Conservation (phyloP, 1,140 invertebrate genomes). For the Neuroterus valhalla region DNA sequence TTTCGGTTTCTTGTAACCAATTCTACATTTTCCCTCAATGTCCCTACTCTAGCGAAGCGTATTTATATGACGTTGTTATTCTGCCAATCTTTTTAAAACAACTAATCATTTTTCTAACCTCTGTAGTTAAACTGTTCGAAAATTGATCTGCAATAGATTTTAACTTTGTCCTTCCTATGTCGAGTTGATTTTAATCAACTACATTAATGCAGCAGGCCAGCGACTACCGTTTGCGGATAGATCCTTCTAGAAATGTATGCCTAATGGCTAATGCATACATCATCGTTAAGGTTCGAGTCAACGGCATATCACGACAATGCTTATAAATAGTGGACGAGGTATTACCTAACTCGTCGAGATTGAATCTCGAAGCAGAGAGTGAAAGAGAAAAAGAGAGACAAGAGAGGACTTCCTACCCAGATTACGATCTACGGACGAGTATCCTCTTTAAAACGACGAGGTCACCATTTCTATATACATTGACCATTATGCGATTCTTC, state of each 20-base stretch:
- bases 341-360: constrained; percentile 28
- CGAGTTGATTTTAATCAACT: not conserved
- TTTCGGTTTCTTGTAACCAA: no score
- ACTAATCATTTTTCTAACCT: no score
- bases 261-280: not conserved
- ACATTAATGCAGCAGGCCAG: no score
- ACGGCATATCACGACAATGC: constrained; percentile 29
- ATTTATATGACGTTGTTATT: no score
- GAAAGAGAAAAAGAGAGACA: not conserved
- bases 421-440: constrained; percentile 56
- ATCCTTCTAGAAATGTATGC: not conserved
- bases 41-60: no score
- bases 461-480: constrained; percentile 40
- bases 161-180: no score
- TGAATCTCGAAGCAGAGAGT: not conserved
- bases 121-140: no score
- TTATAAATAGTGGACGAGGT: constrained; percentile 25
- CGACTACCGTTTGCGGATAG: not conserved
- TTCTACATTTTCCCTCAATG: no score
- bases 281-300: constrained; percentile 13
- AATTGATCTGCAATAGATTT: no score
- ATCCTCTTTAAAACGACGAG: constrained; percentile 53
- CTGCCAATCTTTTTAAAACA: no score
- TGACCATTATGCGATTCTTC: constrained; percentile 44
- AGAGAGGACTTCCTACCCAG: constrained; percentile 59